Conservation (phyloP, 2,797 vertebrate genomes). For the Kryptopterus vitreolus region DNA sequence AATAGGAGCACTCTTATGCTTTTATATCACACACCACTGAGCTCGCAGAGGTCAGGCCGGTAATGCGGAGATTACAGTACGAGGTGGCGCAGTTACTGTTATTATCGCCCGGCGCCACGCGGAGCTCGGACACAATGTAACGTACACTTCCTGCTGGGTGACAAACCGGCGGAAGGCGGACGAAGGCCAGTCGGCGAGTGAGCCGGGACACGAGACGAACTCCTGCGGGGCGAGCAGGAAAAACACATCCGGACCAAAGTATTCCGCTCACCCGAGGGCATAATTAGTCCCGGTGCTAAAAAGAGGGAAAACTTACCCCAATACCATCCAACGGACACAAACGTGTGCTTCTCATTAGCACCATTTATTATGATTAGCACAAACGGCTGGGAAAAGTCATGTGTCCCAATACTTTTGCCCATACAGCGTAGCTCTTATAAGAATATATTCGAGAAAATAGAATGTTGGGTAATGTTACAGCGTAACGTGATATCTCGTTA, state of each 20-base stretch:
- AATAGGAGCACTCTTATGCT: constrained; percentile 46
- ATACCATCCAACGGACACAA: too few species aligned
- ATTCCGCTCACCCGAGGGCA: too few species aligned
- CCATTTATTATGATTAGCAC: too few species aligned
- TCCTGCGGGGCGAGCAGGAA: too few species aligned
- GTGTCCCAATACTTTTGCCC: too few species aligned
- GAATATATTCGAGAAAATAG: neutral
- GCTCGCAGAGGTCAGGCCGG: constrained; percentile 50
- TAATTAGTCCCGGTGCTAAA: too few species aligned
- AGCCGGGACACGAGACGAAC: neutral
- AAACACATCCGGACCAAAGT: too few species aligned
- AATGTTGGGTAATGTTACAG: too few species aligned
- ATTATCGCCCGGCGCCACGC: constrained; percentile 38
- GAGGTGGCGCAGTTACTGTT: constrained; percentile 38
- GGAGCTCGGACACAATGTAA: constrained; percentile 34
- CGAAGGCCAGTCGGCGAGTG: neutral
- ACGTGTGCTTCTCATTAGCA: too few species aligned
- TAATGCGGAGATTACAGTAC: constrained; percentile 56
- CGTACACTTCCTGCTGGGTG: constrained; percentile 26
- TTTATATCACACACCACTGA: constrained; percentile 34
- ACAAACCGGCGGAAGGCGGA: constrained; percentile 24
- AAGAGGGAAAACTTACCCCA: too few species aligned
- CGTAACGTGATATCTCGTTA: neutral
- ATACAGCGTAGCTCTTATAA: too few species aligned
- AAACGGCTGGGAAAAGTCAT: too few species aligned